Base-by-base conservation (phyloP, 2,113 vertebrate species). In the Gila orcuttii region DNA sequence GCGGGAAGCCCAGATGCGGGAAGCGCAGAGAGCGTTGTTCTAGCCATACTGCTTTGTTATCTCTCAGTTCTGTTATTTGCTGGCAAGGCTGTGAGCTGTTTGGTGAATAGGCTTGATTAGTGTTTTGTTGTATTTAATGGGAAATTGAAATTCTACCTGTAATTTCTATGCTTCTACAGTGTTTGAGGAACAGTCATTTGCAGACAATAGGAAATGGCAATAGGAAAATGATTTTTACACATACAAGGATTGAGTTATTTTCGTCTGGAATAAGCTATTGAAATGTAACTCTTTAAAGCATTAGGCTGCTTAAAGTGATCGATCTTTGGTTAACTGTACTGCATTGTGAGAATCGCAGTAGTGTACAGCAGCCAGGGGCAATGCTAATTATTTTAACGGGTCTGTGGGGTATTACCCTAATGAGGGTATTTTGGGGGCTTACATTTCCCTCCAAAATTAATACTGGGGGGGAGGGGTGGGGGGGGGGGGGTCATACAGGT, bases 1-100 rank as follows among this genome's bases (percentile, higher is more conserved):
- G 66, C 80, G 87, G n/a, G 55, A 79, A 25, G 17, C 15, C 39
- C 76, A 73, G 66, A 64, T 87, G 90, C 80, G 87, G n/a, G 55
- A 75, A 25, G 17, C 21, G 31, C 76, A 73, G 66, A 64, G 82
- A 82, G 42, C 68, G 69, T 9, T 71, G 60, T 60, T 52, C 52
- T 42, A 33, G 69, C n/a, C 19, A 6, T 66, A 55, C 39, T 21
- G 57, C 50, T 60, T 79, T 47, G 79, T 45, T 82, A 73, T 84
- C 84, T 69, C 74, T 33, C 47, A 52, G 45, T 73, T 73, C 23
- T 52, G 68, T 85, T 73, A 75, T 85, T 81, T 33, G 9, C 62
- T 82, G 64, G 17, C 39, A 73, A 59, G 17, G 28, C 55, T 25
- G 47, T 45, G 25, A 36, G 36, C 36, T 57, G 42, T 52, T 87